A percentile compares a stretch with the other conserved stretches of the same genome.
Conservation (phyloP, 2,888 invertebrate species). For the Tribolium freemani region DNA sequence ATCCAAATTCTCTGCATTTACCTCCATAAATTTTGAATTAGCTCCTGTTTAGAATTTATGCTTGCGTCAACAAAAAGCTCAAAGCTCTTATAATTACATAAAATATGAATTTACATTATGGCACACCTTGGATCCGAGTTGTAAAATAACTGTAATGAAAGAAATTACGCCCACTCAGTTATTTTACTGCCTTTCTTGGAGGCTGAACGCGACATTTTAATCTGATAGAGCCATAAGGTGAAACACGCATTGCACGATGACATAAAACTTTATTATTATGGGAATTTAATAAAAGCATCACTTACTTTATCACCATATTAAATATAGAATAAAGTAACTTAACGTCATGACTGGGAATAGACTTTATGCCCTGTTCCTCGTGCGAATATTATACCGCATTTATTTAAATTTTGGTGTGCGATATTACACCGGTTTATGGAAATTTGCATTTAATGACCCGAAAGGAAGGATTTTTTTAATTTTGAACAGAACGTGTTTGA, state of each 20-base stretch:
- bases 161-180: conserved; percentile 26
- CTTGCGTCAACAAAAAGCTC: background rate
- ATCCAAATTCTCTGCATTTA: background rate
- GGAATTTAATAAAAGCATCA: conserved; percentile 37
- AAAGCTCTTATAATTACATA: conserved; percentile 10
- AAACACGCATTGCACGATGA: conserved; percentile 16
- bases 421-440: conserved; percentile 1
- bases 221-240: conserved; percentile 27
- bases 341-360: conserved; percentile 15
- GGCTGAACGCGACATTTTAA: conserved; percentile 12
- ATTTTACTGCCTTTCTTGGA: conserved; percentile 13
- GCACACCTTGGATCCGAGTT: conserved; percentile 3
- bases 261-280: conserved; percentile 33
- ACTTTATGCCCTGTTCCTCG: conserved; percentile 13
- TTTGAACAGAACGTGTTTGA: background rate
- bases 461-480: background rate
- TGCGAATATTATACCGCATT: conserved; percentile 6
- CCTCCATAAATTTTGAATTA: background rate
- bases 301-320: conserved; percentile 29
- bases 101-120: conserved; percentile 24
- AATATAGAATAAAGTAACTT: conserved; percentile 19
- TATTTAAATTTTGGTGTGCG: conserved; percentile 17
- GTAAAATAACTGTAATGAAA: conserved; percentile 34
- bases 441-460: conserved; percentile 9
- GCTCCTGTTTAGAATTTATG: background rate